Evolutionary conservation across 2,113 vertebrate genomes (phyloP).

Genomic region (Xenotilapia flavipinnis): DNA sequence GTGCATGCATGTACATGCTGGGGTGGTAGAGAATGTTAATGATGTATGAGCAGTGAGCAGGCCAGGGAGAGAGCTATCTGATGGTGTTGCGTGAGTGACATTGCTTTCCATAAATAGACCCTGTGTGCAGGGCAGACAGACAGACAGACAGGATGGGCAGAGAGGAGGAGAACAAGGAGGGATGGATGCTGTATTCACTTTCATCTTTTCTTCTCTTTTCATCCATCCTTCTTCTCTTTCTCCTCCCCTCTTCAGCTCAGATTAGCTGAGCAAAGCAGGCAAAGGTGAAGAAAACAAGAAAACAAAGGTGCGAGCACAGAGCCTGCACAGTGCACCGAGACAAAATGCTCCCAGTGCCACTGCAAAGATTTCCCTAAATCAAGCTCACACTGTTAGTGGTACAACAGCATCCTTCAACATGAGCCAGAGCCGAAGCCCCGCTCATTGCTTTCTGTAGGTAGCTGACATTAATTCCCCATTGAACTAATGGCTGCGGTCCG

Average conservation of each 20-base stretch:
- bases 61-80: constrained; percentile 65
- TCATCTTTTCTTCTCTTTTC: neutral
- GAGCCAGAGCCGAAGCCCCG: constrained; percentile 2
- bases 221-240: neutral
- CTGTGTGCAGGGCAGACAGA: constrained; percentile 38
- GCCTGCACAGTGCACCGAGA: neutral
- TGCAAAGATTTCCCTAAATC: neutral
- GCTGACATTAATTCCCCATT: constrained; percentile 31
- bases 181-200: neutral
- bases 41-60: constrained; percentile 68
- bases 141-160: constrained; percentile 11
- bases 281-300: constrained; percentile 2
- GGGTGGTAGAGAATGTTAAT: constrained; percentile 65
- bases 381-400: neutral
- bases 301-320: neutral
- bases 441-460: constrained; percentile 5
- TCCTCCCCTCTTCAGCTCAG: neutral
- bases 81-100: constrained; percentile 72
- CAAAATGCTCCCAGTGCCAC: neutral
- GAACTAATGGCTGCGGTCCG: constrained; percentile 34
- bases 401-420: constrained; percentile 2
- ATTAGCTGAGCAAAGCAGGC: neutral
- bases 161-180: neutral
- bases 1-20: neutral
- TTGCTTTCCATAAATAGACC: constrained; percentile 74